These are phyloP conservation scores for Tyto alba DNA, from an alignment of 2,113 vertebrate species.

Conservation along the genomic window DNA sequence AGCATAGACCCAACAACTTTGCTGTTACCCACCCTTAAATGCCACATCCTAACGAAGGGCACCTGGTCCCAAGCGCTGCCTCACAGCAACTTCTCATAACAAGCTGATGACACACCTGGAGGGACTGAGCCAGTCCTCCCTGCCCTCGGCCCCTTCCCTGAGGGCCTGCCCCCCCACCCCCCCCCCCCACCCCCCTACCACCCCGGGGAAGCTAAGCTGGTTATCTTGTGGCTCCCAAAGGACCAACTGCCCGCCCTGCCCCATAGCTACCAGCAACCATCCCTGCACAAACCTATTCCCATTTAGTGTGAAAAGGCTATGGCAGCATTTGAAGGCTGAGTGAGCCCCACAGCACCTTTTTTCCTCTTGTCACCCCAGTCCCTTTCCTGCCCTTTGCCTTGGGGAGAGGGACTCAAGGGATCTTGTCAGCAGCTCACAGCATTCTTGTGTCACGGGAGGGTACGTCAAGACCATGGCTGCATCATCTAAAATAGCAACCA, in stretches of 20 bases:
- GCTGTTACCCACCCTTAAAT: not conserved
- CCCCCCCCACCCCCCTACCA: too few relatives aligned
- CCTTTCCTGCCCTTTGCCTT: not conserved
- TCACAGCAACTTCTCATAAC: not conserved
- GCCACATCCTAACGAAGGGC: not conserved
- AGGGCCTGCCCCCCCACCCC: not conserved
- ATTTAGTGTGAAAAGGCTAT: not conserved
- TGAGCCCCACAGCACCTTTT: not conserved
- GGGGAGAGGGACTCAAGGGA: not conserved
- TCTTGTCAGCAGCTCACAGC: not conserved
- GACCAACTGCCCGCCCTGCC: accelerated
- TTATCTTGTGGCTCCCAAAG: not conserved
- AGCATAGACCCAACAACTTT: not conserved
- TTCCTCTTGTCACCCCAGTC: not conserved
- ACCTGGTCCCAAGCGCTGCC: not conserved
- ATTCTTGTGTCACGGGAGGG: not conserved
- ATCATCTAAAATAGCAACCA: not conserved
- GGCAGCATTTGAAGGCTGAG: not conserved
- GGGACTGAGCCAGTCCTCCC: not conserved
- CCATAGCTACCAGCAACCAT: accelerated
- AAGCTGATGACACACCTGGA: not conserved
- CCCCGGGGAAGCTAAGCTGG: not conserved
- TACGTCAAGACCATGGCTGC: not conserved
- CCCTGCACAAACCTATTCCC: not conserved
- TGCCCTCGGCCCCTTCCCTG: not conserved